phyloP scores from a whole-genome alignment of 2,113 vertebrate species.

The Thermophis baileyi region DNA sequence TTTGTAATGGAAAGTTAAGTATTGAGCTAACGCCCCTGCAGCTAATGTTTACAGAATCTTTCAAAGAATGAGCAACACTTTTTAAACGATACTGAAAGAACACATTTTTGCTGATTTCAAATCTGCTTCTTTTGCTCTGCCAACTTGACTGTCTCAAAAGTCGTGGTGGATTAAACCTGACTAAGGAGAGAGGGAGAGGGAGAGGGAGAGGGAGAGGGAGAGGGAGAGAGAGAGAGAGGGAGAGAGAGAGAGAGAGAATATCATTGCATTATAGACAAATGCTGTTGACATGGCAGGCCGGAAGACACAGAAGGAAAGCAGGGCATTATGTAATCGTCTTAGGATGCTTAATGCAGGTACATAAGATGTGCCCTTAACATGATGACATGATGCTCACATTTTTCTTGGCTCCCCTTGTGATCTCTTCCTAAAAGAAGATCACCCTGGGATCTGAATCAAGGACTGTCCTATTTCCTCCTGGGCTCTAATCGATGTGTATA shows the following conservation, averaged over 20 bases:
- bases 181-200: accelerated
- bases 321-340: not conserved
- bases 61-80: conserved; percentile 58
- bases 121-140: not conserved
- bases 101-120: not conserved
- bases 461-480: not conserved
- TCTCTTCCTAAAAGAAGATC: not conserved
- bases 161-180: not conserved
- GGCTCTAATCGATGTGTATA: not conserved
- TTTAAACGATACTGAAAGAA: conserved; percentile 55
- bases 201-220: accelerated
- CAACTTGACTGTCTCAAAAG: not conserved
- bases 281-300: not conserved
- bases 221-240: too few relatives aligned
- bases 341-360: not conserved
- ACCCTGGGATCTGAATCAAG: not conserved
- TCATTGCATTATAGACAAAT: not conserved
- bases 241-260: too few relatives aligned
- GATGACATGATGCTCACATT: not conserved
- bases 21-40: conserved; percentile 58
- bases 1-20: conserved; percentile 67
- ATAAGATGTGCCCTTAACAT: not conserved
- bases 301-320: not conserved
- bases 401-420: not conserved
- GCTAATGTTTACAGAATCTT: conserved; percentile 61